A percentile compares a stretch with the other conserved stretches of the same genome.
Conservation (phyloP, 2,797 vertebrate genomes). For the Tiaroga cobitis region DNA sequence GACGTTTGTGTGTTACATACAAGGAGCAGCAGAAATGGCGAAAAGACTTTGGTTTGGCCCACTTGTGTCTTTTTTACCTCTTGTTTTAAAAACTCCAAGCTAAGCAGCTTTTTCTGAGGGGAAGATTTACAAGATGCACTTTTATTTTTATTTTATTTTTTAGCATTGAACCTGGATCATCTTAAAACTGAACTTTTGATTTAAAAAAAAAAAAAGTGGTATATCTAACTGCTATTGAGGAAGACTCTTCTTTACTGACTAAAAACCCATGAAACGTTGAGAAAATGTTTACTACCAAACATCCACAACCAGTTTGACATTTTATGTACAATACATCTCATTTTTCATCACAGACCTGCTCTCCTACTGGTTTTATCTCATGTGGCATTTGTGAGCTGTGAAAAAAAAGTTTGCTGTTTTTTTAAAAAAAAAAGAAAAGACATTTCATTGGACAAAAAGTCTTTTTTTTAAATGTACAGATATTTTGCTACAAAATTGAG, state of each 20-base stretch:
- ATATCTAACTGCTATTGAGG: slow-evolving; percentile 27
- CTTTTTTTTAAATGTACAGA: slow-evolving; percentile 65
- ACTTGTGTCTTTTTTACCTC: slow-evolving; percentile 10
- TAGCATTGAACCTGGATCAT: slow-evolving; percentile 16
- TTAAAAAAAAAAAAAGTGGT: slow-evolving; percentile 16
- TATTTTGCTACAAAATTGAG: slow-evolving; percentile 67
- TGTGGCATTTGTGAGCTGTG: slow-evolving; percentile 59
- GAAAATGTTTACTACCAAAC: slow-evolving; percentile 33
- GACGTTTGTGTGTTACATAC: background rate
- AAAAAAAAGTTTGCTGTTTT: slow-evolving; percentile 58
- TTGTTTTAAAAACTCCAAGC: slow-evolving; percentile 12
- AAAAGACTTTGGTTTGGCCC: slow-evolving; percentile 2
- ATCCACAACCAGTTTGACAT: slow-evolving; percentile 48
- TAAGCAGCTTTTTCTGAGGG: slow-evolving; percentile 53
- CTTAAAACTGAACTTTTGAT: slow-evolving; percentile 27
- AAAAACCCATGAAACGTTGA: slow-evolving; percentile 31
- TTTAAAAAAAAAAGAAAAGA: slow-evolving; percentile 14
- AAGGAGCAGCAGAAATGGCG: slow-evolving; percentile 1
- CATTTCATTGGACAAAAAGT: slow-evolving; percentile 47
- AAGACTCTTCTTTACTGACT: slow-evolving; percentile 2
- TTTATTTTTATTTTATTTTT: slow-evolving; percentile 43
- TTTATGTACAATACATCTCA: slow-evolving; percentile 49
- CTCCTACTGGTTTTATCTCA: slow-evolving; percentile 57
- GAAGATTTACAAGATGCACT: slow-evolving; percentile 56
- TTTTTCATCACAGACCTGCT: slow-evolving; percentile 51